Evolutionary conservation across 2,113 vertebrate genomes (phyloP).

Genomic region (Gambusia affinis): DNA sequence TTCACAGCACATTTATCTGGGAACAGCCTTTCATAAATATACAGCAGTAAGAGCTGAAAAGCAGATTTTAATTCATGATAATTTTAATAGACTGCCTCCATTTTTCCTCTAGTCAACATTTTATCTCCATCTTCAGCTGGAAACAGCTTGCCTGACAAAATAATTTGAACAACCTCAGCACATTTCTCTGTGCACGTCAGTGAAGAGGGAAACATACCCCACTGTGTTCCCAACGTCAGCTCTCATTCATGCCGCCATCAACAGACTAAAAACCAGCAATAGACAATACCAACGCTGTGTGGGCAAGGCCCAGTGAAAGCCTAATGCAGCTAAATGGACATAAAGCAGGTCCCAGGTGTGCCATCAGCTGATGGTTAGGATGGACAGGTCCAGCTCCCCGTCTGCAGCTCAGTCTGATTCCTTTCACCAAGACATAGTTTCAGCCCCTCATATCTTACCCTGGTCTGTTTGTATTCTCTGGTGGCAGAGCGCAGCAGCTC

Average conservation of each 20-base stretch:
- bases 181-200: slow-evolving; percentile 53
- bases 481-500: slow-evolving; percentile 88
- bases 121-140: slow-evolving; percentile 4
- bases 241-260: slow-evolving; percentile 63
- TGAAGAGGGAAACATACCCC: slow-evolving; percentile 51
- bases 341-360: slow-evolving; percentile 46
- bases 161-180: slow-evolving; percentile 61
- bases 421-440: slow-evolving; percentile 28
- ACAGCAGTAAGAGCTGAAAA: slow-evolving; percentile 20
- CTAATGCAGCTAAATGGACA: slow-evolving; percentile 63
- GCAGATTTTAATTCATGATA: slow-evolving; percentile 41
- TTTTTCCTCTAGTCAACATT: slow-evolving; percentile 19
- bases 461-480: slow-evolving; percentile 85
- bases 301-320: slow-evolving; percentile 48
- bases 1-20: not conserved
- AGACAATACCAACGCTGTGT: slow-evolving; percentile 56
- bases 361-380: no score
- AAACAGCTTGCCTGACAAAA: slow-evolving; percentile 39
- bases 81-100: slow-evolving; percentile 19
- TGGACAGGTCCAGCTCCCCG: slow-evolving; percentile 56
- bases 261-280: slow-evolving; percentile 46
- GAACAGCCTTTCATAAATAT: slow-evolving; percentile 1
- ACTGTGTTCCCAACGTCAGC: slow-evolving; percentile 55
- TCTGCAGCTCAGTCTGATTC: slow-evolving; percentile 25
- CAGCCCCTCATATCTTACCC: slow-evolving; percentile 86